phyloP scores from a whole-genome alignment of 2,113 vertebrate species.

The Melanostigma gelatinosum region DNA sequence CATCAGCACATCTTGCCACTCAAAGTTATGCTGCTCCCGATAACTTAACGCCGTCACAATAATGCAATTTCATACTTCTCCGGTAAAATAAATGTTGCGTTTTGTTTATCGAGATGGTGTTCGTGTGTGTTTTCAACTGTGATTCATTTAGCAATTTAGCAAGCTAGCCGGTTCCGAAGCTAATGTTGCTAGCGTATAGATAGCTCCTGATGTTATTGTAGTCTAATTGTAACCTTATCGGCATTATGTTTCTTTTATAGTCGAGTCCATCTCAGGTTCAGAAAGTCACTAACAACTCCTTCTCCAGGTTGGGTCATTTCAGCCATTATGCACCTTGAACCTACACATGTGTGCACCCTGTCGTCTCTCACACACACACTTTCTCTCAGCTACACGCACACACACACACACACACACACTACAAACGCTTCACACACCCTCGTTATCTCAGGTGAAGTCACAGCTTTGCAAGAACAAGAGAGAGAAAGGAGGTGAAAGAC shows the following conservation, averaged over 20 bases:
- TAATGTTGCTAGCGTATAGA: background rate
- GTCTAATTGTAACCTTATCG: background rate
- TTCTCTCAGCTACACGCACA: background rate
- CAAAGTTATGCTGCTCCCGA: no score
- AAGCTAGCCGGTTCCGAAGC: background rate
- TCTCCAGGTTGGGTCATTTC: background rate
- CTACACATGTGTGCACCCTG: background rate
- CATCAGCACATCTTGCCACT: no score
- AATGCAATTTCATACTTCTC: no score
- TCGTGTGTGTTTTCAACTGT: background rate
- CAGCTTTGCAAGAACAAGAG: constrained; percentile 34
- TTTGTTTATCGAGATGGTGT: no score
- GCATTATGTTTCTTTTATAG: background rate
- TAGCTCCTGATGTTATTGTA: background rate
- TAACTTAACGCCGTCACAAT: no score
- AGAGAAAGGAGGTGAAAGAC: constrained; percentile 49
- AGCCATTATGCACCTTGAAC: background rate
- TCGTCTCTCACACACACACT: constrained; percentile 1
- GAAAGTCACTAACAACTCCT: background rate
- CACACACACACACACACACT: constrained; percentile 5
- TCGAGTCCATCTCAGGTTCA: background rate
- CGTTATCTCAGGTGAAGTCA: constrained; percentile 33
- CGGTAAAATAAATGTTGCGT: no score
- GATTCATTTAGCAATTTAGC: background rate
- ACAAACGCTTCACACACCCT: constrained; percentile 4